Percentiles rank a stretch among this genome's conserved stretches.
Evolutionary conservation across 2,888 invertebrate species (phyloP).

Genomic region (Pyrochroa serraticornis): DNA sequence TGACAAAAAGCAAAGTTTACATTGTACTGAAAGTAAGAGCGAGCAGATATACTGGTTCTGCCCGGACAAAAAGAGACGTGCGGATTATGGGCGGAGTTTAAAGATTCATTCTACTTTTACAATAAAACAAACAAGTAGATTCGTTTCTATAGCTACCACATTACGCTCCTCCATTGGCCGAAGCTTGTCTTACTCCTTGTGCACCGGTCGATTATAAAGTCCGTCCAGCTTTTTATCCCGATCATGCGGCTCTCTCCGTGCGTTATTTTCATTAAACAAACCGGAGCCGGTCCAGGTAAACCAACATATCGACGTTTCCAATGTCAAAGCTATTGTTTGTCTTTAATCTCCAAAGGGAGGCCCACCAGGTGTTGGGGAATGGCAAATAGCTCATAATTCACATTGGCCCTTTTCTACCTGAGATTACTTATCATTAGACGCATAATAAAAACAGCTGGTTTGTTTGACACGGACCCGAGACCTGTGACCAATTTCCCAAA

Average conservation of each 20-base stretch:
- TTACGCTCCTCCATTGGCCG: conserved; percentile 58
- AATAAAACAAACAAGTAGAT: conserved; percentile 55
- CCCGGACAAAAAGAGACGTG: conserved; percentile 53
- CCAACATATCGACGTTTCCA: conserved; percentile 6
- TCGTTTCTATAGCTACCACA: conserved; percentile 60
- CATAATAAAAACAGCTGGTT: conserved; percentile 50
- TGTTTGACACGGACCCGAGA: conserved; percentile 46
- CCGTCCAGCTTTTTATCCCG: conserved; percentile 33
- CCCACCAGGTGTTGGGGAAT: conserved; percentile 42
- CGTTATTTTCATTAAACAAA: conserved; percentile 34
- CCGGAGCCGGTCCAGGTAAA: conserved; percentile 26
- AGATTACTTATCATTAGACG: conserved; percentile 48
- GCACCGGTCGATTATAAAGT: conserved; percentile 48
- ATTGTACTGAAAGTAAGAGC: conserved; percentile 41
- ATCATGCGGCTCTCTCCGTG: conserved; percentile 21
- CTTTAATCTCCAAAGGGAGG: conserved; percentile 8
- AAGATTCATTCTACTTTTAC: conserved; percentile 57
- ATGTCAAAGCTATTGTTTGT: conserved; percentile 26
- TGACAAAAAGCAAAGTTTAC: conserved; percentile 37
- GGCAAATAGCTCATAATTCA: conserved; percentile 41
- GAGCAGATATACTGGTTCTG: conserved; percentile 43
- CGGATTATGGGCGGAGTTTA: conserved; percentile 56
- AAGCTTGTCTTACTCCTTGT: conserved; percentile 41
- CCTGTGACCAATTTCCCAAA: neutral
- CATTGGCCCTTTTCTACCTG: conserved; percentile 44